These are phyloP conservation scores for Chiropotes sagulatus DNA, from an alignment of 2,797 vertebrate genomes.

Conservation along the genomic window DNA sequence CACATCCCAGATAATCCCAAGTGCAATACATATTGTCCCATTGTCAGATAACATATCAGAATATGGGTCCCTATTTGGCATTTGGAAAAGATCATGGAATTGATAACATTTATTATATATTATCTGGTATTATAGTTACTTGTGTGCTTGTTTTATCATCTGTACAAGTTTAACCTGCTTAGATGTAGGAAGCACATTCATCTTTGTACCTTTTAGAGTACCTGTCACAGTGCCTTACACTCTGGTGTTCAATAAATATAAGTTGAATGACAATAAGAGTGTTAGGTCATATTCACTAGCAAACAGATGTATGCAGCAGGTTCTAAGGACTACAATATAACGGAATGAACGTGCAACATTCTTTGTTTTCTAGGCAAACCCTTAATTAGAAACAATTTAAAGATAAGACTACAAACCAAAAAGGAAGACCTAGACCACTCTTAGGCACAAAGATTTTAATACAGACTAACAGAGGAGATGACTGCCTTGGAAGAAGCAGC, in stretches of 20 bases:
- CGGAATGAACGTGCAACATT: background rate
- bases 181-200: background rate
- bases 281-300: background rate
- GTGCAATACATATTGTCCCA: background rate
- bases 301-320: background rate
- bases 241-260: background rate
- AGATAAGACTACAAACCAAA: background rate
- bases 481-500: background rate
- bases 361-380: conserved; percentile 32
- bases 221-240: background rate
- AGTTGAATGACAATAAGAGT: background rate
- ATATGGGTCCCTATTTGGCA: background rate
- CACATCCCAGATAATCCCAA: background rate
- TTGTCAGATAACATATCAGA: background rate
- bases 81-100: conserved; percentile 3
- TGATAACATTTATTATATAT: background rate
- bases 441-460: background rate
- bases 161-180: background rate
- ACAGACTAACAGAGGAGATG: background rate
- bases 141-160: background rate
- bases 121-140: background rate
- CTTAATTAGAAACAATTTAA: background rate
- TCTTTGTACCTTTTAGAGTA: background rate
- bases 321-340: background rate
- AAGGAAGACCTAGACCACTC: background rate